Evolutionary conservation across 2,888 invertebrate species (phyloP).

Genomic region (Sphaeridia pumilis): DNA sequence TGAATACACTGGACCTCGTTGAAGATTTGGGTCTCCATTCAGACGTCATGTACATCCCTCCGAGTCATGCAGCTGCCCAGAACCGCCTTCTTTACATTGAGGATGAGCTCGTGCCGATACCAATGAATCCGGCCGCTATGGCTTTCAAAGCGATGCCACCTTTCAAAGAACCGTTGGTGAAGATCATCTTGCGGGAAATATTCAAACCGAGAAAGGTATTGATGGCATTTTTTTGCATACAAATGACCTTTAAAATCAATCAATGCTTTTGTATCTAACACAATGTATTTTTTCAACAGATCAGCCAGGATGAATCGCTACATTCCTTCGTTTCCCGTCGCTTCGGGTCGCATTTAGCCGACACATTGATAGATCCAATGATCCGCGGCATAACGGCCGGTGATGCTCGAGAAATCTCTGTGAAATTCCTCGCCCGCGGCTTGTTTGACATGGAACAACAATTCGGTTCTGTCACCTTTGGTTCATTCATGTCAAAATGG

Average conservation of each 20-base stretch:
- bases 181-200: constrained; percentile 55
- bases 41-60: constrained; percentile 50
- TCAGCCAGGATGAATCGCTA: constrained; percentile 62
- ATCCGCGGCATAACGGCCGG: constrained; percentile 91
- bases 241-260: neutral
- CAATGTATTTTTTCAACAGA: constrained; percentile 12
- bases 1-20: constrained; percentile 66
- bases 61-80: constrained; percentile 55
- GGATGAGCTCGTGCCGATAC: constrained; percentile 56
- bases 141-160: constrained; percentile 56
- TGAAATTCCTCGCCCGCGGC: constrained; percentile 66
- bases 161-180: constrained; percentile 61
- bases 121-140: constrained; percentile 50
- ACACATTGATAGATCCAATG: constrained; percentile 72
- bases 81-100: constrained; percentile 74
- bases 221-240: too few relatives aligned
- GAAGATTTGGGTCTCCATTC: constrained; percentile 57
- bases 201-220: constrained; percentile 41
- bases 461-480: constrained; percentile 66
- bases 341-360: constrained; percentile 71
- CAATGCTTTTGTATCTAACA: constrained; percentile 9
- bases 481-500: constrained; percentile 38
- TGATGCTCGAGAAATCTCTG: constrained; percentile 73
- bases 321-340: constrained; percentile 67
- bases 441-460: constrained; percentile 70